Evolutionary conservation across 2,888 invertebrate genomes (phyloP).

Genomic region (Eurois occulta): DNA sequence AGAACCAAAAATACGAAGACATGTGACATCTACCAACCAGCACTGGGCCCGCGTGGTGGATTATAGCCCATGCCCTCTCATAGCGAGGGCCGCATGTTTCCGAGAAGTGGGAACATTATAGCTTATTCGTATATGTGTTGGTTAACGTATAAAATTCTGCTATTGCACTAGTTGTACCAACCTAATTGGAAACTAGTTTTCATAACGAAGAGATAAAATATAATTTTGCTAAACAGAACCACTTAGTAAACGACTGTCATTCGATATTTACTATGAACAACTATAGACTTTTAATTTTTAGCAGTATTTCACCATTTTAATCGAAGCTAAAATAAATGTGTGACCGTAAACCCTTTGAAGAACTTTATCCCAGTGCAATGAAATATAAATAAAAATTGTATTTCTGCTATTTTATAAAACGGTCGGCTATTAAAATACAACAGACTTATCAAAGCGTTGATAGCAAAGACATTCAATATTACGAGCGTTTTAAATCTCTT

Average conservation of each 20-base stretch:
- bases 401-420: constrained; percentile 4
- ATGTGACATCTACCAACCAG: no score
- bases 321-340: constrained; percentile 9
- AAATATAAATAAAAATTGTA: constrained; percentile 16
- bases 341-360: constrained; percentile 24
- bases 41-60: no score
- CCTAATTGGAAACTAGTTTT: neutral
- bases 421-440: constrained; percentile 16
- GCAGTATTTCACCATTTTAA: constrained; percentile 13
- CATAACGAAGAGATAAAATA: neutral
- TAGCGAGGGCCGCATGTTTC: no score
- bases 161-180: neutral
- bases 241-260: constrained; percentile 14
- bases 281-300: constrained; percentile 13
- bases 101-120: no score
- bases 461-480: no score
- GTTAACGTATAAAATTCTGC: neutral
- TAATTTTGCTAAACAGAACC: neutral
- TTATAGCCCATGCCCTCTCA: no score
- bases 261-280: constrained; percentile 12
- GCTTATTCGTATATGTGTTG: no score
- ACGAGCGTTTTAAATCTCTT: no score
- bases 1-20: no score
- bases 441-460: constrained; percentile 5
- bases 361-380: constrained; percentile 23